A percentile compares a stretch with the other conserved stretches of the same genome.
phyloP scores from a whole-genome alignment of 2,888 invertebrate species.

The Drosophila trichaetosa region DNA sequence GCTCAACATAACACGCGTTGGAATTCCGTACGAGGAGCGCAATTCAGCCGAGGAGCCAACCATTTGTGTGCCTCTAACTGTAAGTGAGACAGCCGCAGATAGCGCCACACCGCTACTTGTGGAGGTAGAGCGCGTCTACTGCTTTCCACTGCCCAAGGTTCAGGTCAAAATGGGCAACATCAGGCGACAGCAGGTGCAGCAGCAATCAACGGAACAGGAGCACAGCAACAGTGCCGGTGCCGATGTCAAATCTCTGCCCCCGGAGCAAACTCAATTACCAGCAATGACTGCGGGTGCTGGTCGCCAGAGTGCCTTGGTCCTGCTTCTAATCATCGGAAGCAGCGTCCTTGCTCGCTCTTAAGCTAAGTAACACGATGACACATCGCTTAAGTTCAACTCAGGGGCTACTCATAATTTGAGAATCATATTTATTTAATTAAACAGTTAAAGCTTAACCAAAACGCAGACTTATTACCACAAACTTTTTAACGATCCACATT shows the following conservation, averaged over 20 bases:
- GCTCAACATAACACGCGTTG: slow-evolving; percentile 77
- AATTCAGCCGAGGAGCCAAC: slow-evolving; percentile 76
- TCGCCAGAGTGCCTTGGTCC: background rate
- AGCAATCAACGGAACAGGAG: slow-evolving; percentile 16
- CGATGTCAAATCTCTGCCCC: slow-evolving; percentile 19
- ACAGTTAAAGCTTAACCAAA: slow-evolving; percentile 47
- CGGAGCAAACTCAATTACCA: slow-evolving; percentile 23
- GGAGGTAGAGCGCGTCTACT: slow-evolving; percentile 78
- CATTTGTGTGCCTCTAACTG: slow-evolving; percentile 79
- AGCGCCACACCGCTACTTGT: slow-evolving; percentile 54
- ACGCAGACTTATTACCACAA: background rate
- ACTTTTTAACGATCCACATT: background rate
- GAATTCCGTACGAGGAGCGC: slow-evolving; percentile 75
- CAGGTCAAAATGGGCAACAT: slow-evolving; percentile 57
- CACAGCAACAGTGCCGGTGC: slow-evolving; percentile 27
- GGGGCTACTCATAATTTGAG: slow-evolving; percentile 57
- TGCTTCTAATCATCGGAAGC: slow-evolving; percentile 39
- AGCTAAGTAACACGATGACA: slow-evolving; percentile 29
- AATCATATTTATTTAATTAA: slow-evolving; percentile 36
- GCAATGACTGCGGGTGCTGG: slow-evolving; percentile 21
- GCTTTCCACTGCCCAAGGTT: slow-evolving; percentile 79
- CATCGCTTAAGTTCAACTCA: slow-evolving; percentile 57
- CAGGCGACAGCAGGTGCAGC: slow-evolving; percentile 26
- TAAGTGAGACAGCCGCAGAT: slow-evolving; percentile 69
- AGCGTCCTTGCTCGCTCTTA: slow-evolving; percentile 18